Conservation (phyloP, 2,888 invertebrate species). For the Diaperis boleti region DNA sequence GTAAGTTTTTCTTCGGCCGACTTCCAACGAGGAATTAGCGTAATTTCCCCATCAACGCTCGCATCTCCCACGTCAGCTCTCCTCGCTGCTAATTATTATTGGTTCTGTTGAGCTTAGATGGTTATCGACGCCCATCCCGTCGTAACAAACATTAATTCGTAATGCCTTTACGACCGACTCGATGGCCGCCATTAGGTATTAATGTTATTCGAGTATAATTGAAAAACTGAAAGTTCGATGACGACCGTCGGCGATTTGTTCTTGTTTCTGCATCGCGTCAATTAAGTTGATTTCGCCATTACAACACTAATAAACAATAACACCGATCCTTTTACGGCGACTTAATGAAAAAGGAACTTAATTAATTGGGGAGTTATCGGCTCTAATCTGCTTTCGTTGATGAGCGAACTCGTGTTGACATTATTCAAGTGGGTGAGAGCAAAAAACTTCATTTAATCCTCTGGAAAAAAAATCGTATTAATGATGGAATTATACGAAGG, state of each 20-base stretch:
- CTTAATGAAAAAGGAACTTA: conserved; percentile 29
- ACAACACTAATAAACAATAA: conserved; percentile 32
- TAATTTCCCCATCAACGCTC: conserved; percentile 13
- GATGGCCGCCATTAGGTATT: conserved; percentile 36
- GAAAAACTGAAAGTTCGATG: conserved; percentile 31
- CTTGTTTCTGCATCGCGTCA: conserved; percentile 12
- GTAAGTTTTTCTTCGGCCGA: background rate
- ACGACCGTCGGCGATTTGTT: conserved; percentile 5
- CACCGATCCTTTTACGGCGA: conserved; percentile 17
- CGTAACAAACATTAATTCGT: conserved; percentile 38
- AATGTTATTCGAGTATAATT: conserved; percentile 32
- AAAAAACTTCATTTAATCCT: conserved; percentile 29
- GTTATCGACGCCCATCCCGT: conserved; percentile 32
- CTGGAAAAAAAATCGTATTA: no score
- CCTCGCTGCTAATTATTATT: conserved; percentile 34
- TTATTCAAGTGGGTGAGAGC: conserved; percentile 27
- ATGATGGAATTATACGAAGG: no score
- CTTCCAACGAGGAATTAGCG: background rate
- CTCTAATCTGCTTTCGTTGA: conserved; percentile 22
- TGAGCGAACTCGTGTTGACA: conserved; percentile 25
- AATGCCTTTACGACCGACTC: conserved; percentile 35
- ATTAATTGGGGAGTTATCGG: conserved; percentile 31
- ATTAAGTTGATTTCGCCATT: conserved; percentile 27
- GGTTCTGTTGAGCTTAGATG: conserved; percentile 29
- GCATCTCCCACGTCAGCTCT: conserved; percentile 7